Evolutionary conservation across 2,113 vertebrate species (phyloP).

Genomic region (Chiloscyllium plagiosum): DNA sequence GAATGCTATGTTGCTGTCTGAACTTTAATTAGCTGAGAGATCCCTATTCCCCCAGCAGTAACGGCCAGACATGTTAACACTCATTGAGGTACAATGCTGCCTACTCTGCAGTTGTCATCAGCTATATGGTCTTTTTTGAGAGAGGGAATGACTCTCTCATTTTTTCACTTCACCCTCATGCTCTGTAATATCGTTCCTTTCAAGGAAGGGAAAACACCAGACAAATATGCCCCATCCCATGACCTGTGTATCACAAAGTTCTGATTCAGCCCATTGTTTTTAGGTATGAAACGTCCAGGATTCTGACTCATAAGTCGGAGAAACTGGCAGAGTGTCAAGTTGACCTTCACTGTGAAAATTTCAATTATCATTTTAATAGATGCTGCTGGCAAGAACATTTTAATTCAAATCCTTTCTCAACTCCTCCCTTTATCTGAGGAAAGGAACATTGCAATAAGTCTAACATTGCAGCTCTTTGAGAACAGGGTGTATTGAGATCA

Average conservation of each 20-base stretch:
- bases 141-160: too few species aligned
- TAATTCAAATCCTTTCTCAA: background rate
- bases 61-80: too few species aligned
- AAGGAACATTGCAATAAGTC: background rate
- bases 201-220: too few species aligned
- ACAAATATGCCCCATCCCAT: too few species aligned
- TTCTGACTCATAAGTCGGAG: background rate
- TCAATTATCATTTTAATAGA: background rate
- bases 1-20: too few species aligned
- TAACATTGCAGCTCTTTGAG: background rate
- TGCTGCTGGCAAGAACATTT: background rate
- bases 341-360: constrained; percentile 24
- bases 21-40: too few species aligned
- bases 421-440: background rate
- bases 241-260: background rate
- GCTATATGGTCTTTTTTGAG: too few species aligned
- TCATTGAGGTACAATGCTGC: too few species aligned
- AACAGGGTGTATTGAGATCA: background rate
- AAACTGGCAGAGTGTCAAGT: background rate
- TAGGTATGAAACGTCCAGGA: background rate
- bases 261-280: background rate
- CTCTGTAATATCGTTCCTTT: too few species aligned
- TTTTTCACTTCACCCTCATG: too few species aligned
- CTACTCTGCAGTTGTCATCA: too few species aligned
- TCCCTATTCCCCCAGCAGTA: too few species aligned